Conservation (phyloP, 2,113 vertebrate genomes). For the Albula goreensis region DNA sequence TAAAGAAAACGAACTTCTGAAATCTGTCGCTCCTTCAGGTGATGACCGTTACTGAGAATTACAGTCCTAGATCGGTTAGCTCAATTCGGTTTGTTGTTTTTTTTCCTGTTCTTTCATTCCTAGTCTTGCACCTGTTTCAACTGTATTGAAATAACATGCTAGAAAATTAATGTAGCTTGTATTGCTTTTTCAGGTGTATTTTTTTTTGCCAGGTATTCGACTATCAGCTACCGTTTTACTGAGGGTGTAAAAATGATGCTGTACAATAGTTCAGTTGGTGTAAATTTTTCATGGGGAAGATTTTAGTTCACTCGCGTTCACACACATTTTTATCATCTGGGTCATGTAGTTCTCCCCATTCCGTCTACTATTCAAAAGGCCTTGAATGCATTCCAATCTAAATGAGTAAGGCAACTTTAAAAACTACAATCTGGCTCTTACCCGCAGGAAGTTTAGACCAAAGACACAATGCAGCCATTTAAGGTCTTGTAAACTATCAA, state of each 20-base stretch:
- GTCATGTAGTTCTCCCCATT: not conserved
- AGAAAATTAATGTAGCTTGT: no score
- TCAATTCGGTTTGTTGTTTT: not conserved
- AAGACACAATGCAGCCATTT: slow-evolving; percentile 9
- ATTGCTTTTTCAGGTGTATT: not conserved
- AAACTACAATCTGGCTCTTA: not conserved
- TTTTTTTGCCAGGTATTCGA: not conserved
- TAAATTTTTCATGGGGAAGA: not conserved
- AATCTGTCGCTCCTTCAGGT: not conserved
- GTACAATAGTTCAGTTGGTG: not conserved
- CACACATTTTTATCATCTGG: not conserved
- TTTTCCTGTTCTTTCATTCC: no score
- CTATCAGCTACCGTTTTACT: not conserved
- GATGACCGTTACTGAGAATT: not conserved
- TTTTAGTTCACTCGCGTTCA: not conserved
- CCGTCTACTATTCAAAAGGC: not conserved
- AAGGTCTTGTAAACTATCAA: slow-evolving; percentile 15
- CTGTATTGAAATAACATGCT: not conserved
- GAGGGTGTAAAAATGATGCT: not conserved
- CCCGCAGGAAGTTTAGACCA: not conserved
- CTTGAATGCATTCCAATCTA: not conserved
- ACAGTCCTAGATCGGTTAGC: not conserved
- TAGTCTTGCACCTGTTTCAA: not conserved
- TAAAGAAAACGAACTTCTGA: not conserved
- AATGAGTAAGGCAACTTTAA: slow-evolving; percentile 2